These are phyloP conservation scores for Drosophila conformis DNA, from an alignment of 2,888 invertebrate genomes.

Conservation along the genomic window DNA sequence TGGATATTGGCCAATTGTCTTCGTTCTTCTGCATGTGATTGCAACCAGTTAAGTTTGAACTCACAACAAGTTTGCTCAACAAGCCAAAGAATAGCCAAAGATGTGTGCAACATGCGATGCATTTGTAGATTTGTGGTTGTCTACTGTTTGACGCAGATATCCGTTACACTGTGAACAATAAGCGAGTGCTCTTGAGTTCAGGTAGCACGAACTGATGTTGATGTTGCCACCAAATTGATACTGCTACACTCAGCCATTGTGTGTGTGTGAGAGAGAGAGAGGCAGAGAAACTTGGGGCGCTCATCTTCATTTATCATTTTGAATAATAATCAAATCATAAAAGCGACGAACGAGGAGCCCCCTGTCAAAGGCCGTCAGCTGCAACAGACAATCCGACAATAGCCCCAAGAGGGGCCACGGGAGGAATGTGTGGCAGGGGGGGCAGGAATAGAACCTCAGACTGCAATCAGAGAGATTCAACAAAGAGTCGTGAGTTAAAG, in stretches of 20 bases:
- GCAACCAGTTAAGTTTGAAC: not conserved
- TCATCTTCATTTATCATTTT: constrained; percentile 81
- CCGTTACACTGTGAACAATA: constrained; percentile 25
- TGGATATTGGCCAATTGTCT: not conserved
- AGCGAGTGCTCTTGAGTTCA: constrained; percentile 25
- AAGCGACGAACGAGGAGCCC: constrained; percentile 56
- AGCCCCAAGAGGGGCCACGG: constrained; percentile 3
- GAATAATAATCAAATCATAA: constrained; percentile 80
- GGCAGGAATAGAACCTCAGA: constrained; percentile 8
- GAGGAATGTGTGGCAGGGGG: not conserved
- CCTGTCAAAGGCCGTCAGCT: constrained; percentile 56
- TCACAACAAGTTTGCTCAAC: not conserved
- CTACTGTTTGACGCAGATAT: constrained; percentile 18
- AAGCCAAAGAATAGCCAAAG: not conserved
- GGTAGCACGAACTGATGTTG: constrained; percentile 55
- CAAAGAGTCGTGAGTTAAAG: constrained; percentile 26
- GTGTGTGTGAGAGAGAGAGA: not conserved
- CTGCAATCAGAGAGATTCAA: constrained; percentile 53
- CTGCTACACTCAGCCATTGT: constrained; percentile 60
- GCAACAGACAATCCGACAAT: constrained; percentile 42
- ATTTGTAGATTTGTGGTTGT: not conserved
- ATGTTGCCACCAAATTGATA: constrained; percentile 65
- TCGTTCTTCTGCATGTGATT: not conserved
- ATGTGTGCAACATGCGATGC: not conserved
- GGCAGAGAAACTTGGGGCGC: constrained; percentile 26